Evolutionary conservation across 2,113 vertebrate species (phyloP).

Genomic region (Lipotes vexillifer): DNA sequence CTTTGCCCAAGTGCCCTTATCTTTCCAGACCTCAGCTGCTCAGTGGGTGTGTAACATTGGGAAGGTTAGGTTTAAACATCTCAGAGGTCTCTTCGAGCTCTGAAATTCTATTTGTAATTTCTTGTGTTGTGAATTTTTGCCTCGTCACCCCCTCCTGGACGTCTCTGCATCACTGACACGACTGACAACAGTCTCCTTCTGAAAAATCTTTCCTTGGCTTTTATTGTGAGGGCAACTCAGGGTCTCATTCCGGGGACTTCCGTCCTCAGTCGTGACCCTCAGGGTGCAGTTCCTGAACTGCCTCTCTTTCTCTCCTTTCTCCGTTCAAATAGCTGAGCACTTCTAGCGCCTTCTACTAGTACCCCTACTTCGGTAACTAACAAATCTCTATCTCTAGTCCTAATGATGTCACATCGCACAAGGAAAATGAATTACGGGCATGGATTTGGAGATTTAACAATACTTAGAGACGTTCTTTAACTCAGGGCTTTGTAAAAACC

Average conservation of each 20-base stretch:
- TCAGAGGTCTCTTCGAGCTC: neutral
- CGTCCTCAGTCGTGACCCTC: neutral
- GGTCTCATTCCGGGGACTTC: neutral
- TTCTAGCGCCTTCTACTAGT: neutral
- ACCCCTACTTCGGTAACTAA: neutral
- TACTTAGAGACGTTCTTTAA: neutral
- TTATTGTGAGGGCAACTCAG: neutral
- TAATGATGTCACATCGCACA: neutral
- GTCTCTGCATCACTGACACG: neutral
- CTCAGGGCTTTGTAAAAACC: neutral
- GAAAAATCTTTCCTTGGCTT: neutral
- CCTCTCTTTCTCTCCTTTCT: neutral
- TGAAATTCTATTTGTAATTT: neutral
- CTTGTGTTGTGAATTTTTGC: neutral
- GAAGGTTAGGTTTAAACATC: neutral
- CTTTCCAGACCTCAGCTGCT: neutral
- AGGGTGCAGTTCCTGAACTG: neutral
- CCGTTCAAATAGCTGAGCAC: neutral
- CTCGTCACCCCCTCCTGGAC: neutral
- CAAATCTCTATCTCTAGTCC: neutral
- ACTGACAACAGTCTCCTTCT: neutral
- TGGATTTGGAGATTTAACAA: neutral
- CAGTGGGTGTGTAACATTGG: fast-evolving
- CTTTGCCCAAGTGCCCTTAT: neutral
- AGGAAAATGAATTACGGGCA: neutral